Percentiles rank a stretch among this genome's conserved stretches.
These are phyloP conservation scores for Ichneumoninae sp. DNA, from an alignment of 2,888 invertebrate genomes.

Conservation along the genomic window DNA sequence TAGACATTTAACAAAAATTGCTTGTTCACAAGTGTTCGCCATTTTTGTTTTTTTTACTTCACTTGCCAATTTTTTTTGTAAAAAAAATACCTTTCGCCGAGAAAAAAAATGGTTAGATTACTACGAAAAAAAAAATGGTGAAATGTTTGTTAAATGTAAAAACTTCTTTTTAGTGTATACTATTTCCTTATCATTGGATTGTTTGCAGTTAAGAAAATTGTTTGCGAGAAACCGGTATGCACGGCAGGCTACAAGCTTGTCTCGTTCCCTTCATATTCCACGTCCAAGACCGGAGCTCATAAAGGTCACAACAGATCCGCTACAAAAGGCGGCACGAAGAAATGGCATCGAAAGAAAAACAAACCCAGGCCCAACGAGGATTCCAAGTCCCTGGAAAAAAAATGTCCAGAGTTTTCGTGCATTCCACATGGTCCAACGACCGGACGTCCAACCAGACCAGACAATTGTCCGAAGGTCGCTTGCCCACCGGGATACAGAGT, in stretches of 20 bases:
- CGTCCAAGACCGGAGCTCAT: slow-evolving; percentile 35
- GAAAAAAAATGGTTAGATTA: background rate
- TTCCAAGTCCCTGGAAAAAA: slow-evolving; percentile 70
- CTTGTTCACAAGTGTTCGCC: background rate
- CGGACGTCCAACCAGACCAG: slow-evolving; percentile 34
- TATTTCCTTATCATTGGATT: background rate
- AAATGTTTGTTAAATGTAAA: background rate
- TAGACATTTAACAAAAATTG: background rate
- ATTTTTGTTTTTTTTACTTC: background rate
- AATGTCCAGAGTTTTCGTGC: slow-evolving; percentile 86
- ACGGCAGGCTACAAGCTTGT: slow-evolving; percentile 85
- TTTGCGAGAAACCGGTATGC: slow-evolving; percentile 83
- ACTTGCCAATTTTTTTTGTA: background rate
- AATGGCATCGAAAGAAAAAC: slow-evolving; percentile 76
- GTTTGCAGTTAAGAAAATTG: slow-evolving; percentile 55
- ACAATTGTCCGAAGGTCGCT: slow-evolving; percentile 84
- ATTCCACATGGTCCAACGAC: slow-evolving; percentile 85
- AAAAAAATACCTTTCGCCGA: background rate
- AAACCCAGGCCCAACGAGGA: background rate
- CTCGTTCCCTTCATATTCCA: slow-evolving; percentile 75
- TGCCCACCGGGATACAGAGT: slow-evolving; percentile 88
- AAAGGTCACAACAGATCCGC: slow-evolving; percentile 22
- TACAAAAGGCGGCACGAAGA: slow-evolving; percentile 78
- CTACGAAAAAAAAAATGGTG: slow-evolving; percentile 13
- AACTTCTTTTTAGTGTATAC: slow-evolving; percentile 61